Evolutionary conservation across 2,888 invertebrate genomes (phyloP).

Genomic region (Nephrocerus scutellatus): DNA sequence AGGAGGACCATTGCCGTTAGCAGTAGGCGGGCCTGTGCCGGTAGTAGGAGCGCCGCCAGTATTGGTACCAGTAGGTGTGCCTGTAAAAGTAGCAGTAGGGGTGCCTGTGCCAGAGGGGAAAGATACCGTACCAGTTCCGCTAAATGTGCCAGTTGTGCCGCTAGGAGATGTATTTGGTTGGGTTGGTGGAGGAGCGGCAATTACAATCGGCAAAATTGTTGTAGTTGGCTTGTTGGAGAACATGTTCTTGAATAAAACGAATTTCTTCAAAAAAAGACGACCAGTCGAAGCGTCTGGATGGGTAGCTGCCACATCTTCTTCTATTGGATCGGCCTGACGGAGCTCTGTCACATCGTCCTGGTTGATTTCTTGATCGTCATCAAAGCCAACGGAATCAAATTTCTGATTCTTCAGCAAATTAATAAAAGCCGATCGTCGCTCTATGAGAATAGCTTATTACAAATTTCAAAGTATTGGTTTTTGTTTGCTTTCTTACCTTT

Average conservation of each 20-base stretch:
- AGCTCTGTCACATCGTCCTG: conserved; percentile 15
- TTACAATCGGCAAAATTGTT: conserved; percentile 38
- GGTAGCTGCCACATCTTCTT: conserved; percentile 6
- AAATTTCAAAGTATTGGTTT: no score
- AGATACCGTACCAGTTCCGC: conserved; percentile 24
- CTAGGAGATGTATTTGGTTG: neutral
- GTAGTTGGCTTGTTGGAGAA: conserved; percentile 29
- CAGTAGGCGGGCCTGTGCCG: conserved; percentile 18
- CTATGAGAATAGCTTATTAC: no score
- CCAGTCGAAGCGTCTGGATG: conserved; percentile 35
- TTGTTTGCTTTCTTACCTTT: no score
- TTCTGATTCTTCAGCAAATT: no score
- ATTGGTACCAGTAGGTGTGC: conserved; percentile 14
- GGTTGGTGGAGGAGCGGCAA: conserved; percentile 18
- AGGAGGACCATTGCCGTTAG: conserved; percentile 2
- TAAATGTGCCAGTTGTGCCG: conserved; percentile 8
- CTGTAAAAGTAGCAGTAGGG: conserved; percentile 21
- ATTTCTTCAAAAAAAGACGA: conserved; percentile 38
- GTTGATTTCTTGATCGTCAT: conserved; percentile 6
- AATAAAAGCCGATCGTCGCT: no score
- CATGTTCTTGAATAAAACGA: conserved; percentile 36
- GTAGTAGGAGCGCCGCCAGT: conserved; percentile 24
- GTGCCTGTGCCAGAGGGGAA: conserved; percentile 18
- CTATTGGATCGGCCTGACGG: conserved; percentile 8
- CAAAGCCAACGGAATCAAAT: no score